phyloP scores from a whole-genome alignment of 2,113 vertebrate genomes.

The Falcunculus frontatus region DNA sequence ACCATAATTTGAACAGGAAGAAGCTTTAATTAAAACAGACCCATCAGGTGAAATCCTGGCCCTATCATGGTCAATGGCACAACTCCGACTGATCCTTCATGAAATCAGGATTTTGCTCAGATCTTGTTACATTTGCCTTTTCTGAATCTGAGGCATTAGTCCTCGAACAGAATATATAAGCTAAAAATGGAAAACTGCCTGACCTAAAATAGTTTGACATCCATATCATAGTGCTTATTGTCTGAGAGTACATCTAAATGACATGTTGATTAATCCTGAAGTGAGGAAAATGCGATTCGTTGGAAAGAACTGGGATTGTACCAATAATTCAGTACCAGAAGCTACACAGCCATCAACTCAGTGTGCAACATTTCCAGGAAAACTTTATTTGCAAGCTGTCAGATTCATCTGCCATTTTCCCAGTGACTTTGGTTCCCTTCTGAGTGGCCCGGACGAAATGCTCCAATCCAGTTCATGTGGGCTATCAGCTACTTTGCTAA shows the following conservation, averaged over 20 bases:
- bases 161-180: background rate
- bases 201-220: constrained; percentile 60
- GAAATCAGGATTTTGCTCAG: background rate
- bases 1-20: background rate
- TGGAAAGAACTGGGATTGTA: constrained; percentile 43
- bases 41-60: background rate
- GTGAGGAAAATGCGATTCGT: constrained; percentile 48
- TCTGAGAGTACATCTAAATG: constrained; percentile 49
- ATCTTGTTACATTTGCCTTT: background rate
- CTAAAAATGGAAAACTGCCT: constrained; percentile 53
- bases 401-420: constrained; percentile 36
- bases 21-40: background rate
- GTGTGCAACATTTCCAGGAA: background rate
- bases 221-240: constrained; percentile 45
- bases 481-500: background rate
- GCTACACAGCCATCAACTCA: background rate
- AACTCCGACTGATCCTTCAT: background rate
- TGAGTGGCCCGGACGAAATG: background rate
- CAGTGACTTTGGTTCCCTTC: background rate
- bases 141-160: constrained; percentile 24
- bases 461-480: background rate
- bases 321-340: constrained; percentile 45
- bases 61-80: background rate
- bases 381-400: constrained; percentile 61
- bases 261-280: constrained; percentile 48